Evolutionary conservation across 2,888 invertebrate species (phyloP).

Genomic region (Eilema caniola): DNA sequence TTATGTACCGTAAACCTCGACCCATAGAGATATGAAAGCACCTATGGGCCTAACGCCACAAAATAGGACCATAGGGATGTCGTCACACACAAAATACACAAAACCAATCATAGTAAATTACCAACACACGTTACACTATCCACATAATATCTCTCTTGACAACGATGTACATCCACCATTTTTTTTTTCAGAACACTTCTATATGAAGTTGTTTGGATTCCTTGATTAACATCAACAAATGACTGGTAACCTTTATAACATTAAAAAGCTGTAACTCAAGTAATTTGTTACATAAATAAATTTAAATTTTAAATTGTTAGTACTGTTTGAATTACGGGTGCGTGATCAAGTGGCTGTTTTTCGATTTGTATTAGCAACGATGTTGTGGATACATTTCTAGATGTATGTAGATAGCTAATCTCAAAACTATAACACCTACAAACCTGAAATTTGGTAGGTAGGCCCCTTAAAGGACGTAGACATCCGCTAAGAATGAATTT

Average conservation of each 20-base stretch:
- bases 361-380: background rate
- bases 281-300: slow-evolving; percentile 17
- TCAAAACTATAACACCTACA: too few species aligned
- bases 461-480: too few species aligned
- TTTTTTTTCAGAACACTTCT: background rate
- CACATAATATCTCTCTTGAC: too few species aligned
- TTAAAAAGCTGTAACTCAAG: background rate
- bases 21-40: too few species aligned
- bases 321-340: background rate
- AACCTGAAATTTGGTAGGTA: too few species aligned
- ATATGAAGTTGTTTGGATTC: background rate
- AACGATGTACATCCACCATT: background rate
- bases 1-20: too few species aligned
- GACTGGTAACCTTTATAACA: background rate
- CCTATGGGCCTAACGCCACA: too few species aligned
- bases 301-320: background rate
- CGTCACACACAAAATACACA: too few species aligned
- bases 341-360: slow-evolving; percentile 12
- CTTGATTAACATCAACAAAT: slow-evolving; percentile 12
- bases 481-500: too few species aligned
- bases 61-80: too few species aligned
- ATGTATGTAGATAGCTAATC: background rate
- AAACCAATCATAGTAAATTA: too few species aligned
- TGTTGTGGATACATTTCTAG: background rate
- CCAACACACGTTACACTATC: too few species aligned